Evolutionary conservation across 1,140 invertebrate species (phyloP), one percentile per base, ranked within the genome.

Genomic region (Megathymus violae): DNA sequence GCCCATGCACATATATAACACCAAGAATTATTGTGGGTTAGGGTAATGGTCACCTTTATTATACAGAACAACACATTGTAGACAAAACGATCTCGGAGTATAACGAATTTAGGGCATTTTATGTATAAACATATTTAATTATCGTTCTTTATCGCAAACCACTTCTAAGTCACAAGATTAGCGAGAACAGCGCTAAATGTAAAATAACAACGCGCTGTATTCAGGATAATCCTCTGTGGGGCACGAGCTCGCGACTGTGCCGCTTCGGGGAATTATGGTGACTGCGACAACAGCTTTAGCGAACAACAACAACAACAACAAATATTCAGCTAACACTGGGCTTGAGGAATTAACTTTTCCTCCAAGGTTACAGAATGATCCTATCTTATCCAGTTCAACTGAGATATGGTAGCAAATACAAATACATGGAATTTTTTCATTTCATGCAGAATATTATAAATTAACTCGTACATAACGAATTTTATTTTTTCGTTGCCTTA

Each of bases 281-380:
- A 22, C 48, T 38, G 14, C 3, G 16, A 17, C 10, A 31, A 31
- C 27, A 31, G 27, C 27, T 31, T 31, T 31, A 31, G 4, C 9
- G 27, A n/a, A n/a, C n/a, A n/a, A n/a, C n/a, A 31, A 31, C 16
- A 51, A 51, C 48, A 41, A 41, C 38, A 51, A 38, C 31, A 38
- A 51, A 38, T 36, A 38, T 38, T 31, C 27, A 4, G 27, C 27
- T 31, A 31, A 31, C 27, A 31, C 27, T 7, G 4, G 7, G 27
- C 27, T 31, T 31, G 27, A 7, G 27, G 27, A 4, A 9, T 1
- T 31, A 31, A 31, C 27, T 31, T 31, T 31, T 7, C 27, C 9
- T 31, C 22, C 27, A 31, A 31, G 27, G 27, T 31, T 31, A 9
- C 27, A 4, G 7, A 7, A 7, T 7, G 19, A 31, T 31, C 27